Conservation (phyloP, 2,888 invertebrate species). For the Scrobipalpa atriplicella region DNA sequence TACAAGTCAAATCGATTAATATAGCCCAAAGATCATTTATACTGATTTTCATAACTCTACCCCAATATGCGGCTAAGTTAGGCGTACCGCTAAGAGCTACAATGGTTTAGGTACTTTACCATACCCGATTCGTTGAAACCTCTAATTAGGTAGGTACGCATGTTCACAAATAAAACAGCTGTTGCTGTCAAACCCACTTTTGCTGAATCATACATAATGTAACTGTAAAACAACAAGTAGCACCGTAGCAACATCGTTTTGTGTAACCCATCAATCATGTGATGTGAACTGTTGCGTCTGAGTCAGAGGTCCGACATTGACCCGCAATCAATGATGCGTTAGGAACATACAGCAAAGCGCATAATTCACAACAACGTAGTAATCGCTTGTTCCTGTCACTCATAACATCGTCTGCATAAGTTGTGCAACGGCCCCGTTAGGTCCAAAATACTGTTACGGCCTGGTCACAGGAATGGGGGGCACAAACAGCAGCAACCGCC, state of each 20-base stretch:
- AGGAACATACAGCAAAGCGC: slow-evolving; percentile 48
- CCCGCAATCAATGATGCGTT: slow-evolving; percentile 45
- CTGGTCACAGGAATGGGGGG: no score
- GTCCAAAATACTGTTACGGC: slow-evolving; percentile 32
- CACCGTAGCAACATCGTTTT: neutral
- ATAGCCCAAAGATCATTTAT: no score
- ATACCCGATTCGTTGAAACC: no score
- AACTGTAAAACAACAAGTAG: slow-evolving; percentile 16
- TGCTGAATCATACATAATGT: slow-evolving; percentile 20
- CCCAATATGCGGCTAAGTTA: no score
- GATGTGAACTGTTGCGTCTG: slow-evolving; percentile 39
- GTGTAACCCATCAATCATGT: slow-evolving; percentile 26
- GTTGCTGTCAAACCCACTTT: neutral
- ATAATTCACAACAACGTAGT: slow-evolving; percentile 45
- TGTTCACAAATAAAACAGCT: slow-evolving; percentile 8
- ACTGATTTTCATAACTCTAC: no score
- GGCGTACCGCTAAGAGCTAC: no score
- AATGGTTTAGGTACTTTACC: no score
- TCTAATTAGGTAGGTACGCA: neutral
- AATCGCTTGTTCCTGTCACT: slow-evolving; percentile 60
- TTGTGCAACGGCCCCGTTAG: slow-evolving; percentile 32
- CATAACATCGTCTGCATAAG: slow-evolving; percentile 35
- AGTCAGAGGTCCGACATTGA: slow-evolving; percentile 56
- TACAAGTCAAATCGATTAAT: no score
- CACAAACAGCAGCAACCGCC: no score